A percentile compares a stretch with the other conserved stretches of the same genome.
phyloP scores from a whole-genome alignment of 2,113 vertebrate genomes.

The Melanostigma gelatinosum region DNA sequence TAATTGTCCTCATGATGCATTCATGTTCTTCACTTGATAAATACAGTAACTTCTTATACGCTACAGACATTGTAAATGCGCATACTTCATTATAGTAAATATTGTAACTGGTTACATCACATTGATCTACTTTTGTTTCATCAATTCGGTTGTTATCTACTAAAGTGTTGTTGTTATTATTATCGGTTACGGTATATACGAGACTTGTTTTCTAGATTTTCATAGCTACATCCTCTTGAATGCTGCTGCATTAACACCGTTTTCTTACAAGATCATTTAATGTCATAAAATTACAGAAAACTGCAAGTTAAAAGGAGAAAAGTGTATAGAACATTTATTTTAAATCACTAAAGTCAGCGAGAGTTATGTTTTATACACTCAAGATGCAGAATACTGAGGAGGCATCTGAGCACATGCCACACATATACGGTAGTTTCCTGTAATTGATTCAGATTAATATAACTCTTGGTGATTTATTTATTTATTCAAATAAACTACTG shows the following conservation, averaged over 20 bases:
- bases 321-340: not conserved
- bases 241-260: not conserved
- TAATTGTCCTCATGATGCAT: not conserved
- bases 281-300: not conserved
- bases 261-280: not conserved
- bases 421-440: not conserved
- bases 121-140: not conserved
- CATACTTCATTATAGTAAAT: not conserved
- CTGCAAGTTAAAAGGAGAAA: no score
- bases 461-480: not conserved
- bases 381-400: not conserved
- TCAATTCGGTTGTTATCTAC: not conserved
- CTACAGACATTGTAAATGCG: not conserved
- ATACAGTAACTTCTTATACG: not conserved
- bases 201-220: not conserved
- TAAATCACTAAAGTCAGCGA: not conserved
- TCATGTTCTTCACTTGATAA: not conserved
- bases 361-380: not conserved
- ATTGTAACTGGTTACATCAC: not conserved
- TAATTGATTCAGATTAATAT: not conserved
- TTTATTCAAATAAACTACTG: not conserved
- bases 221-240: not conserved
- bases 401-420: not conserved
- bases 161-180: not conserved
- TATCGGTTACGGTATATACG: not conserved